Evolutionary conservation across 2,113 vertebrate genomes (phyloP), one percentile per base, ranked within the genome.

Genomic region (Entelurus aequoreus): DNA sequence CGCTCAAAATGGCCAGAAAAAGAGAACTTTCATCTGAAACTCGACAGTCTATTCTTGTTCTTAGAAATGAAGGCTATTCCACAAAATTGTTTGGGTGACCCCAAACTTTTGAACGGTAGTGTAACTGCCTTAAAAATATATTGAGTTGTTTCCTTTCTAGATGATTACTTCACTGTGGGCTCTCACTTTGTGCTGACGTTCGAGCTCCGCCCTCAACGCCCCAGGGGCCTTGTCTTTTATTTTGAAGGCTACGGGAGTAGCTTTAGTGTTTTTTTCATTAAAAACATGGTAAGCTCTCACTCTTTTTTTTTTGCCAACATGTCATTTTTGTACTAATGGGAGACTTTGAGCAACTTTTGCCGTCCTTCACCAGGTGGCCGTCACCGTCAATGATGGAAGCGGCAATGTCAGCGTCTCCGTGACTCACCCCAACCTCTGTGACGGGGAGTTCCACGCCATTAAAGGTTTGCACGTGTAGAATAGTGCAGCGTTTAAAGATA

Each of bases 381-480:
- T 90, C 13, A 71, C 83, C 60, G 81, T 92, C 67, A 82, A 82
- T 48, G 89, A 82, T 46, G 90, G 83, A 7, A 61, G 66, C 11
- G 82, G 85, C 13, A 68, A 72, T 15, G 89, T 92, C 69, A 76
- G 72, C 5, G 82, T 83, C 2, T 90, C 91, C 0, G 74, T 98
- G 69, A 86, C 79, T 36, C 88, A 90, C 5, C 71, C 59, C 42
- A 84, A 80, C 57, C 86, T 96, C 36, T 92, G 91, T 82, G 81
- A 90, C 12, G 90, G 92, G 8, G 85, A 78, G 35, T 95, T 93
- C 90, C 92, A 95, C 19, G 66, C 62, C 0, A 77, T 95, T 59
- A 70, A 86, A 93, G 93, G 94, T 95, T 89, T n/a, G 63, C 47
- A 46, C 0, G 42, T 12, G 5, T 4, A 46, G 42, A 4, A 46